Evolutionary conservation across 2,888 invertebrate genomes (phyloP).

Genomic region (Cynaeus angustus): DNA sequence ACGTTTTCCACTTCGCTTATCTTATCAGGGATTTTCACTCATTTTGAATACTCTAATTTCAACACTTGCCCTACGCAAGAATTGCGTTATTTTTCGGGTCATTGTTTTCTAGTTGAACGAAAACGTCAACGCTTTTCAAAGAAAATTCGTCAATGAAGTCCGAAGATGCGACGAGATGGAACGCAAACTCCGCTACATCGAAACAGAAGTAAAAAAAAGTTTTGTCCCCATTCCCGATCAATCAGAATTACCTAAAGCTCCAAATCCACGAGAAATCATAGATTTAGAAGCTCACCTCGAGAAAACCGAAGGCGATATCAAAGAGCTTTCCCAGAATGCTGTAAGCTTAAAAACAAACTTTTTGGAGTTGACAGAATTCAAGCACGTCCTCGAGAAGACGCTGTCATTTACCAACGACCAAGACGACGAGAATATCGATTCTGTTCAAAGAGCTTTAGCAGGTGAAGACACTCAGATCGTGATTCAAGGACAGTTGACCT

Average conservation of each 20-base stretch:
- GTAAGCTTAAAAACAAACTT: conserved; percentile 94
- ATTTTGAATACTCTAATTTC: conserved; percentile 11
- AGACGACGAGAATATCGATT: conserved; percentile 80
- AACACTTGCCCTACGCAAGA: too few relatives aligned
- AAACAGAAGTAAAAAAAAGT: conserved; percentile 89
- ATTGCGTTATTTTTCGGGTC: conserved; percentile 52
- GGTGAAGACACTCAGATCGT: conserved; percentile 71
- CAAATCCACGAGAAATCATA: conserved; percentile 72
- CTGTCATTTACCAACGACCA: conserved; percentile 91
- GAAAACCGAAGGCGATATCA: conserved; percentile 95
- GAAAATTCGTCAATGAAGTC: conserved; percentile 93
- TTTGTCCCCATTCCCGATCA: conserved; percentile 85
- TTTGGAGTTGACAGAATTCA: conserved; percentile 92
- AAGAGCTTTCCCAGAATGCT: conserved; percentile 94
- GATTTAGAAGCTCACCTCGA: conserved; percentile 91
- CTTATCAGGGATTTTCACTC: too few relatives aligned
- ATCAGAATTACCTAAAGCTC: conserved; percentile 80
- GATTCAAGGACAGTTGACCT: conserved; percentile 69
- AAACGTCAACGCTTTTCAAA: conserved; percentile 91
- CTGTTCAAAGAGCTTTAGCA: conserved; percentile 73
- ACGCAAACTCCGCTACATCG: conserved; percentile 88
- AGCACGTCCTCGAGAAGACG: conserved; percentile 93
- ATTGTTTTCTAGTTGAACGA: conserved; percentile 81
- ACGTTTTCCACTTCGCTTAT: too few relatives aligned
- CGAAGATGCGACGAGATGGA: conserved; percentile 95